Evolutionary conservation across 23 tunicate species (phyloP), one percentile per base, ranked within the genome.

Genomic region (Halocynthia aurantium): DNA sequence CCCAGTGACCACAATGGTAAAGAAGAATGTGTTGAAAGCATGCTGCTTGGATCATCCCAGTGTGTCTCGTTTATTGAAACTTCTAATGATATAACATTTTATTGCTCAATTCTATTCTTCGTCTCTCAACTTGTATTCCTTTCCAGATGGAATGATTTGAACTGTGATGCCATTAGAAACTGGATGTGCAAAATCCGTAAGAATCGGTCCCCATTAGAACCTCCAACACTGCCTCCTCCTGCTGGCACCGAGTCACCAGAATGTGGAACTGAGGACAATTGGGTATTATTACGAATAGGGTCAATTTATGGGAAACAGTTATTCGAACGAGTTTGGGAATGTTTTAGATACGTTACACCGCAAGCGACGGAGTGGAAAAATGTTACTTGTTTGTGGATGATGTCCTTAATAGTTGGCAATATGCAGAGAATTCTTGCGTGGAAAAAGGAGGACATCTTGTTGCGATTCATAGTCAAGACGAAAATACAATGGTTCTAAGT

Each of bases 11-110:
- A 77, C 20, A 53, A 83, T 55, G 93, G 93, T 6, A 50, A 53
- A 50, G 98, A 92, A 73, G 81, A 85, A 19, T 92, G 98, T 53
- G 93, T 83, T 7, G 98, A 92, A 69, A 75, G 88, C 40, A 87
- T 79, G 50, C 71, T 92, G 2, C 83, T 87, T 44, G 88, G 79
- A 57, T 17, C 55, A 15, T 58, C 77, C 22, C 82, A 81, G 98
- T 92, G 52, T 82, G 88, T 68, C 13, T 51, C 77, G 4, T 52
- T 9, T 40, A 57, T 19, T 55, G n/a, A 40, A 44, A 40, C 57
- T 10, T 12, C 2, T 11, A 50, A 72, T 12, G 5, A 9, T n/a
- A n/a, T n/a, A n/a, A n/a, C n/a, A n/a, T n/a, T n/a, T n/a, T n/a
- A n/a, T n/a, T n/a, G n/a, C n/a, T n/a, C n/a, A n/a, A n/a, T 72